phyloP scores from a whole-genome alignment of 1,140 invertebrate genomes.

The Drosophila serrata region DNA sequence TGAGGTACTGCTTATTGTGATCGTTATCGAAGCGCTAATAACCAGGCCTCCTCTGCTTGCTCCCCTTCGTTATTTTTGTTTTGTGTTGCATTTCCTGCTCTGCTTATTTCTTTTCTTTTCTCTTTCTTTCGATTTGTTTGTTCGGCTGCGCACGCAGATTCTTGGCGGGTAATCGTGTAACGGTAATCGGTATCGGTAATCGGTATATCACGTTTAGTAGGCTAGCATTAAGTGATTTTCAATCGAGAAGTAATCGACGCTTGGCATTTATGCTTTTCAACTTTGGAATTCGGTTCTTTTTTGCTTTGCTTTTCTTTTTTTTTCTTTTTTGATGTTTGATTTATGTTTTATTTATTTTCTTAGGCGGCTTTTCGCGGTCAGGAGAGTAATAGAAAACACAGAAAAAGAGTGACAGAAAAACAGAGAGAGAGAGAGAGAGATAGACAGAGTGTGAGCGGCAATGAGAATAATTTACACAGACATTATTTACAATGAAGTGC shows the following conservation, averaged over 20 bases:
- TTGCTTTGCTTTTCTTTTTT: conserved; percentile 32
- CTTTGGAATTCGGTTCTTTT: conserved; percentile 38
- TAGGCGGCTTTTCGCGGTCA: conserved; percentile 30
- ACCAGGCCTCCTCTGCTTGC: conserved; percentile 28
- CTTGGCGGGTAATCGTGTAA: conserved; percentile 42
- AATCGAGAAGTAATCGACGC: conserved; percentile 71
- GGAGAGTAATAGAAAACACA: conserved; percentile 27
- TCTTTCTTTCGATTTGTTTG: conserved; percentile 52
- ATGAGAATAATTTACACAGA: conserved; percentile 50
- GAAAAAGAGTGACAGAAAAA: conserved; percentile 34
- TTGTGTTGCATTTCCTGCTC: conserved; percentile 51
- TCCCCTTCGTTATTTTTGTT: conserved; percentile 53
- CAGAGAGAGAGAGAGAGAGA: conserved; percentile 36
- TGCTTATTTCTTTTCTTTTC: conserved; percentile 39
- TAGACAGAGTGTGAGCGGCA: conserved; percentile 36
- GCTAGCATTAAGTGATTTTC: conserved; percentile 44
- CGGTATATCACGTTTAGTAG: conserved; percentile 52
- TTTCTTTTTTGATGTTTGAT: conserved; percentile 4
- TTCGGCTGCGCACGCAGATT: conserved; percentile 45
- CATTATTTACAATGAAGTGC: conserved; percentile 76
- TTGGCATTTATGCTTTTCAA: conserved; percentile 77
- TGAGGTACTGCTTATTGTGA: conserved; percentile 53
- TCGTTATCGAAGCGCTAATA: conserved; percentile 19
- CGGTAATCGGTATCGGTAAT: conserved; percentile 40
- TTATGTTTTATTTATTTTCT: conserved; percentile 9